A percentile compares a stretch with the other conserved stretches of the same genome.
Conservation (phyloP, 2,888 invertebrate genomes). For the Polietes domitor region DNA sequence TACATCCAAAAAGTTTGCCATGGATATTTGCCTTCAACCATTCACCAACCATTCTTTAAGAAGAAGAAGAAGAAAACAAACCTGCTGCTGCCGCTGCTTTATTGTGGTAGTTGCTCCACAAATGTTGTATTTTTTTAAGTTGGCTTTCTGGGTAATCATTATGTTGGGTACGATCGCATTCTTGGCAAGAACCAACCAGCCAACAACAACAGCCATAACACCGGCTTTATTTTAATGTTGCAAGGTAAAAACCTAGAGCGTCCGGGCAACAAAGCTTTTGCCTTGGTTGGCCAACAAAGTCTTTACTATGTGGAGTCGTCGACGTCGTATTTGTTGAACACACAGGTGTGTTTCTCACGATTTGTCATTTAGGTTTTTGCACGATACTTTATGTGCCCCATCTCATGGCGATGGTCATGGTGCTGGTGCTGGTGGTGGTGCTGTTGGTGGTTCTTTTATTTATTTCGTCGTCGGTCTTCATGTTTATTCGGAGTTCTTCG, state of each 20-base stretch:
- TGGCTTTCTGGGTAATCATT: constrained; percentile 52
- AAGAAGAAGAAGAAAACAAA: neutral
- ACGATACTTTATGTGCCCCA: constrained; percentile 55
- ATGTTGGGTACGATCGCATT: constrained; percentile 47
- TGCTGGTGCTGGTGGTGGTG: neutral
- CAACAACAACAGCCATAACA: neutral
- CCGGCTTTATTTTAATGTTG: constrained; percentile 17
- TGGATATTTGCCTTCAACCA: constrained; percentile 7
- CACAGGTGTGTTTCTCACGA: constrained; percentile 71
- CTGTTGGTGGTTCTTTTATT: constrained; percentile 1
- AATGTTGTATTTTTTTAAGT: constrained; percentile 34
- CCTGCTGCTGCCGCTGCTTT: constrained; percentile 41
- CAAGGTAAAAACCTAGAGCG: neutral
- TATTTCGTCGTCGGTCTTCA: neutral
- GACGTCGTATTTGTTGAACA: constrained; percentile 23
- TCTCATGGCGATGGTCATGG: neutral
- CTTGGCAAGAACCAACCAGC: constrained; percentile 30
- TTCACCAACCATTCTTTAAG: neutral
- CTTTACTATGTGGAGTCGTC: neutral
- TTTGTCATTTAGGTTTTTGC: constrained; percentile 68
- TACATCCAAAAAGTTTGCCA: constrained; percentile 53
- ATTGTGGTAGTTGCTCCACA: constrained; percentile 35
- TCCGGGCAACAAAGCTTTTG: neutral
- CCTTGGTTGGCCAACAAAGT: neutral
- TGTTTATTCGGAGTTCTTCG: constrained; percentile 24